Evolutionary conservation across 2,113 vertebrate genomes (phyloP).

Genomic region (Leptosomus discolor): DNA sequence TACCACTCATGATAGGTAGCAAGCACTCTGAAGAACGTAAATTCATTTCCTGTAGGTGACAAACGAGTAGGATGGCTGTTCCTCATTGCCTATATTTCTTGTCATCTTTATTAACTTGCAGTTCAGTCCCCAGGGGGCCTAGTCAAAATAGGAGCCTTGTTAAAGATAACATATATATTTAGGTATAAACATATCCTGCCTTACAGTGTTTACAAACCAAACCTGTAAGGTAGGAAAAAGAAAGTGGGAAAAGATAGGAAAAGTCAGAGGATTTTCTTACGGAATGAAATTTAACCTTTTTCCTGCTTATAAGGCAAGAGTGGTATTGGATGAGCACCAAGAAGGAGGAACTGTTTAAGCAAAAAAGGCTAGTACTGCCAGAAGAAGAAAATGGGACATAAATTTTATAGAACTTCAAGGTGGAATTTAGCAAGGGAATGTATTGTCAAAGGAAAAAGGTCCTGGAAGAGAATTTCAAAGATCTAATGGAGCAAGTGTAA

Average conservation of each 20-base stretch:
- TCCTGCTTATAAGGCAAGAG: background rate
- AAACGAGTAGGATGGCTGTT: background rate
- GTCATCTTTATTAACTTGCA: background rate
- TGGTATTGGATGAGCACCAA: background rate
- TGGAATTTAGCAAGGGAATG: background rate
- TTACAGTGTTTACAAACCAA: background rate
- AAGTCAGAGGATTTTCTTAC: background rate
- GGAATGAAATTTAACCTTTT: background rate
- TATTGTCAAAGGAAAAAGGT: background rate
- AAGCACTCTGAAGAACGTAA: background rate
- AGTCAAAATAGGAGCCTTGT: background rate
- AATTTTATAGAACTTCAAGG: background rate
- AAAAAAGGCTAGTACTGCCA: background rate
- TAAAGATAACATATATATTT: background rate
- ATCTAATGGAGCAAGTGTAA: background rate
- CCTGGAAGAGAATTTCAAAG: background rate
- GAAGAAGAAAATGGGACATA: background rate
- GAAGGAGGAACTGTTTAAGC: background rate
- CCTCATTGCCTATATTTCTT: background rate
- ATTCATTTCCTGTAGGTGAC: background rate
- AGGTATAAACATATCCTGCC: background rate
- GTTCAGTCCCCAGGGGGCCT: background rate
- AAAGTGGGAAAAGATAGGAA: background rate
- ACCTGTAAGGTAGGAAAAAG: background rate
- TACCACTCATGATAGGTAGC: rapidly evolving